Evolutionary conservation across 2,888 invertebrate genomes (phyloP).

Genomic region (Limnephilus auricula): DNA sequence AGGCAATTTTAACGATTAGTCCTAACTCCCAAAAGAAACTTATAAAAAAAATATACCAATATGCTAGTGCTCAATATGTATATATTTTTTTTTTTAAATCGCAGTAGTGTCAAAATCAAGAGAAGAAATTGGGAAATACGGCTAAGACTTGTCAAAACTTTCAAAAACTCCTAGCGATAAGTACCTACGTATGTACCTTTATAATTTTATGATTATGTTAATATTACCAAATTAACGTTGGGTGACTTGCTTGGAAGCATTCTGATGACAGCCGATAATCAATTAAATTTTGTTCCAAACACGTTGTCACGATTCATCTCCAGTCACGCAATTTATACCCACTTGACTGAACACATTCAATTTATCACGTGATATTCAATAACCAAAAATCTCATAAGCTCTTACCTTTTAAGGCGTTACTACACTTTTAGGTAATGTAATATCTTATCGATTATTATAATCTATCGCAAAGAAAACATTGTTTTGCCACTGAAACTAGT

Average conservation of each 20-base stretch:
- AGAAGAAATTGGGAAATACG: too few species aligned
- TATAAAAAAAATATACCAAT: too few species aligned
- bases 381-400: not conserved
- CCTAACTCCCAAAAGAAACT: too few species aligned
- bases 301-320: conserved; percentile 12
- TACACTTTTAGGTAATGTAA: not conserved
- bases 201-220: not conserved
- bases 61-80: too few species aligned
- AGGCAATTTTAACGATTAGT: too few species aligned
- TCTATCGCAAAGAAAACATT: not conserved
- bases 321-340: conserved; percentile 27
- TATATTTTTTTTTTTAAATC: too few species aligned
- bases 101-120: too few species aligned
- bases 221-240: not conserved
- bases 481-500: not conserved
- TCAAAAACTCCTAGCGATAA: not conserved
- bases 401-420: not conserved
- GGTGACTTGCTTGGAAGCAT: not conserved
- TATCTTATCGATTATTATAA: not conserved
- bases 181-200: not conserved
- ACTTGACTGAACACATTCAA: not conserved
- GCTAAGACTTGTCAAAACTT: not conserved
- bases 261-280: not conserved
- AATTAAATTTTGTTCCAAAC: conserved; percentile 7
- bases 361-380: not conserved